Evolutionary conservation across 2,113 vertebrate species (phyloP), one percentile per base, ranked within the genome.

Genomic region (Pteropus alecto): DNA sequence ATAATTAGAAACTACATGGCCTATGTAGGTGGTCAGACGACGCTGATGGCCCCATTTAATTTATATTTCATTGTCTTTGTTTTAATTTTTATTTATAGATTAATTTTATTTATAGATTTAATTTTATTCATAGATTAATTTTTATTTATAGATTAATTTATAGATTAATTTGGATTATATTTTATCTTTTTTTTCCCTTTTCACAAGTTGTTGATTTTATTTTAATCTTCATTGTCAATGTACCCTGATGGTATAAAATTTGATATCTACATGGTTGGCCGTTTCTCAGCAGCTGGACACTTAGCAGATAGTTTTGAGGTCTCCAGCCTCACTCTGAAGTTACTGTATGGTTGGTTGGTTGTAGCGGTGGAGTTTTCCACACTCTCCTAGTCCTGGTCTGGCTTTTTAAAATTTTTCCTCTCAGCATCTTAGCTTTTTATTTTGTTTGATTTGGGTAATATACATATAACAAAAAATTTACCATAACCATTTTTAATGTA

Each of bases 31-130:
- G 65, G 33, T 88, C 54, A 56, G 26, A 78, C 63, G 58, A 5
- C 65, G 38, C 48, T 61, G 35, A 58, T 67, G 63, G 22, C 24
- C 11, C 14, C 22, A 33, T 87, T 91, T 92, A 74, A 83, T 74
- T 95, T 95, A 58, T 56, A n/a, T 87, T 73, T 94, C 13, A 68
- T 88, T 65, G 21, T 70, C 65, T 96, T 7, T 84, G 26, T 93
- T 68, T 89, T 83, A n/a, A 73, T 90, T 93, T 96, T 87, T 94
- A 83, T 63, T 78, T 85, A 70, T 63, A 38, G 38, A 38, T 38
- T 38, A 38, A 38, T 38, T 38, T 38, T 38, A 38, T 38, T 38
- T 38, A 38, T 38, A 38, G 38, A 38, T 38, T 38, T 38, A 38
- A 38, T 38, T 38, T 38, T 38, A 38, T 38, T 38, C 3, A 38